Evolutionary conservation across 2,797 vertebrate genomes (phyloP).

Genomic region (Melanotaenia pygmaea): DNA sequence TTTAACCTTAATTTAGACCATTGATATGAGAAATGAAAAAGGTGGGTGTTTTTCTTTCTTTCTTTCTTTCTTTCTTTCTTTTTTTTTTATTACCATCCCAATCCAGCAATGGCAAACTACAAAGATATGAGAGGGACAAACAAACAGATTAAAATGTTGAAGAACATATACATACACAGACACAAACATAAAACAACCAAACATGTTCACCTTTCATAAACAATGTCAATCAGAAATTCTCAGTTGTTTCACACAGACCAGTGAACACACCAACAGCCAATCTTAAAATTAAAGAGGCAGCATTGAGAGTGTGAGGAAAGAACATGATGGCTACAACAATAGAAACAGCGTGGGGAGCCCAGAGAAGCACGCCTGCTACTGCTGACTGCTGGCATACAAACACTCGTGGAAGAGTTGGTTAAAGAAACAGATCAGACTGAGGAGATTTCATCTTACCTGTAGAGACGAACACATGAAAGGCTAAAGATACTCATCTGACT

Average conservation of each 20-base stretch:
- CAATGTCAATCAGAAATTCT: slow-evolving; percentile 15
- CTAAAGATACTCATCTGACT: slow-evolving; percentile 13
- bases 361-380: slow-evolving; percentile 56
- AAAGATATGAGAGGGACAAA: slow-evolving; percentile 77
- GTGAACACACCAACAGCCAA: slow-evolving; percentile 7
- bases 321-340: slow-evolving; percentile 67
- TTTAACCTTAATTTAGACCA: slow-evolving; percentile 52
- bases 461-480: slow-evolving; percentile 14
- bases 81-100: slow-evolving; percentile 72
- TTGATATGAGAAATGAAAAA: slow-evolving; percentile 64
- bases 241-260: slow-evolving; percentile 23
- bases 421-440: slow-evolving; percentile 40
- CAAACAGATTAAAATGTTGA: slow-evolving; percentile 70
- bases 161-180: slow-evolving; percentile 51
- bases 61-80: neutral
- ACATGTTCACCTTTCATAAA: slow-evolving; percentile 23
- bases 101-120: slow-evolving; percentile 74
- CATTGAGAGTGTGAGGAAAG: slow-evolving; percentile 43
- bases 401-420: slow-evolving; percentile 39
- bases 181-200: slow-evolving; percentile 30
- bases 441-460: slow-evolving; percentile 29
- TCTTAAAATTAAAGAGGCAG: slow-evolving; percentile 50
- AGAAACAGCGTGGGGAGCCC: slow-evolving; percentile 71
- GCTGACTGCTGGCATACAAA: slow-evolving; percentile 59
- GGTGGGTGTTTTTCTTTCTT: slow-evolving; percentile 34